Base-by-base conservation (phyloP, 2,797 vertebrate genomes). In the Pangasius mekongensis region DNA sequence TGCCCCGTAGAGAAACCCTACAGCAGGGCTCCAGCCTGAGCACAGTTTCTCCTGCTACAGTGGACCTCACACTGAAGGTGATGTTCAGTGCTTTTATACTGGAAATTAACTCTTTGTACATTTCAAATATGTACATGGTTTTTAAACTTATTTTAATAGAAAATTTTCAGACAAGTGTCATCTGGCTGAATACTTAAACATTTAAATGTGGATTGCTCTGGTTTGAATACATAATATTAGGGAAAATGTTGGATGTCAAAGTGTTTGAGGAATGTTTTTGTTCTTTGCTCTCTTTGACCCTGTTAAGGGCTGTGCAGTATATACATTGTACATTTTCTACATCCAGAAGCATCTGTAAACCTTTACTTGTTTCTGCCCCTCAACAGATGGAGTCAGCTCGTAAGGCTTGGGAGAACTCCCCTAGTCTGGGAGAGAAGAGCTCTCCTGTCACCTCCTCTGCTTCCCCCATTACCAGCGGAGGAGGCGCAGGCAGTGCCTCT, bases 341-440 rank as follows among this genome's bases (percentile, higher is more conserved):
- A 13, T 54, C 16, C 39, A 5, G n/a, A 33, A 67, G 8, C 0
- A 5, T 49, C 14, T 86, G 6, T 76, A 49, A 64, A 22, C 13
- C 24, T 69, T 27, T 58, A 8, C 30, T 62, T 16, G 13, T 82
- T 49, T 24, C 3, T 80, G 43, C 67, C 83, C 18, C 83, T 90
- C 16, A 88, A 92, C 87, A 99, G 99, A 99, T 99, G 99, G 99
- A 99, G 91, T 99, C 98, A 0, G 99, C 99, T 27, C 97, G 98
- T 39, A 99, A 99, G 93, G 99, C 99, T 0, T 99, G 99, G 99
- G 99, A 99, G 93, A 99, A 99, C 95, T 99, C 98, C 7, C 99
- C 98, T 0, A 99, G 96, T 88, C 94, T 99, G 73, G 95, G 95
- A 88, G 99, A 99, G 91, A 99, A 99, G 92, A 97, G 95, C 71